phyloP scores from a whole-genome alignment of 2,888 invertebrate genomes.

The Thalpophila matura region DNA sequence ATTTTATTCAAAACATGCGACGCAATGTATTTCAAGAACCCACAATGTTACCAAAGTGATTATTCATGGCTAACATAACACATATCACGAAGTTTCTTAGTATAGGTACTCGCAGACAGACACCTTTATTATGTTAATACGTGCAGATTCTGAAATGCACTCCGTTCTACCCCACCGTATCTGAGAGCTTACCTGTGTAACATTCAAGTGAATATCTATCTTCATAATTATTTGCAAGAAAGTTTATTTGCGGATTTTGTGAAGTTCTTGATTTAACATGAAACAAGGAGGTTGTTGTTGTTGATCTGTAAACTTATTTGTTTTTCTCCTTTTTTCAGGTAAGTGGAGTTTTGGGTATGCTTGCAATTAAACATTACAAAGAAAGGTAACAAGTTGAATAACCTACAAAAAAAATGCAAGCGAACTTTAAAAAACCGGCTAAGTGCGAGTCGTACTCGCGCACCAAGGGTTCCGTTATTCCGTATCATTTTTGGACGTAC shows the following conservation, averaged over 20 bases:
- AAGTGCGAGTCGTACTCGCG: no score
- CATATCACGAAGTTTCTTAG: conserved; percentile 21
- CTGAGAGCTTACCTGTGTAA: conserved; percentile 51
- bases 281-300: background rate
- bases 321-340: conserved; percentile 17
- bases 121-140: conserved; percentile 62
- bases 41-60: conserved; percentile 12
- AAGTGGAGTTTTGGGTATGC: conserved; percentile 5
- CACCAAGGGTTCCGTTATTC: no score
- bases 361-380: no score
- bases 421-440: no score
- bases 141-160: conserved; percentile 52
- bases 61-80: conserved; percentile 35
- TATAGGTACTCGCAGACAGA: conserved; percentile 33
- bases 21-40: conserved; percentile 8
- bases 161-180: conserved; percentile 23
- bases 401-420: no score
- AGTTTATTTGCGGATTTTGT: conserved; percentile 14
- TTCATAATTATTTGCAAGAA: conserved; percentile 31
- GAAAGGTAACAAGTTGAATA: no score
- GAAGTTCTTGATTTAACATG: background rate
- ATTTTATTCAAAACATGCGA: no score
- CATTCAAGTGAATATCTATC: conserved; percentile 29
- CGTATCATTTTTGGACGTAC: no score
- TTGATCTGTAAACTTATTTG: background rate